These are phyloP conservation scores for Trichogramma dendrolimi DNA, from an alignment of 2,888 invertebrate species.

Conservation along the genomic window DNA sequence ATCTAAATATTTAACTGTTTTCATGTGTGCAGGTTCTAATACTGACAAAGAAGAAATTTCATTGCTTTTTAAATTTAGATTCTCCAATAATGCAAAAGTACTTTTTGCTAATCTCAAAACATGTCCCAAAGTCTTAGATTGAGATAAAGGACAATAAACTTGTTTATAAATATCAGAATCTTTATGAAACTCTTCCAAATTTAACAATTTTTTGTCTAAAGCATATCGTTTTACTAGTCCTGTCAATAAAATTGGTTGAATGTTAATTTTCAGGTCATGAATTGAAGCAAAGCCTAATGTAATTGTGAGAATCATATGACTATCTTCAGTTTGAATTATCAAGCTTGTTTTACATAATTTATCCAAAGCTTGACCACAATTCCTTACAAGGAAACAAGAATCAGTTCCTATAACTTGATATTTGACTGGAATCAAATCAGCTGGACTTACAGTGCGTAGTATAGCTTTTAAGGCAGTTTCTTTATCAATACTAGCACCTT, in stretches of 20 bases:
- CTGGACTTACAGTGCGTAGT: slow-evolving; percentile 51
- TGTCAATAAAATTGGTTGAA: slow-evolving; percentile 50
- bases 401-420: slow-evolving; percentile 47
- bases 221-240: slow-evolving; percentile 50
- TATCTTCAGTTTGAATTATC: slow-evolving; percentile 41
- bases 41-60: slow-evolving; percentile 36
- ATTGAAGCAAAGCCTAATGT: slow-evolving; percentile 52
- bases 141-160: slow-evolving; percentile 53
- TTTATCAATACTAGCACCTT: slow-evolving; percentile 44
- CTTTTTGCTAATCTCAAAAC: slow-evolving; percentile 48
- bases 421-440: slow-evolving; percentile 55
- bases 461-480: slow-evolving; percentile 51
- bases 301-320: slow-evolving; percentile 45
- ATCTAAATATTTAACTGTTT: slow-evolving; percentile 40
- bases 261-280: slow-evolving; percentile 52
- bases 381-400: slow-evolving; percentile 52
- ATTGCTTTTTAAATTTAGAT: slow-evolving; percentile 41
- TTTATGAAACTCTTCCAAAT: slow-evolving; percentile 52
- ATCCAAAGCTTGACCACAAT: slow-evolving; percentile 54
- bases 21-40: slow-evolving; percentile 33
- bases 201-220: slow-evolving; percentile 41
- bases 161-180: slow-evolving; percentile 48
- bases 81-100: slow-evolving; percentile 36
- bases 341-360: slow-evolving; percentile 53
- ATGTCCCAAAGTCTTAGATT: slow-evolving; percentile 53